Evolutionary conservation across 2,797 vertebrate species (phyloP).

Genomic region (Otolemur crassicaudatus): DNA sequence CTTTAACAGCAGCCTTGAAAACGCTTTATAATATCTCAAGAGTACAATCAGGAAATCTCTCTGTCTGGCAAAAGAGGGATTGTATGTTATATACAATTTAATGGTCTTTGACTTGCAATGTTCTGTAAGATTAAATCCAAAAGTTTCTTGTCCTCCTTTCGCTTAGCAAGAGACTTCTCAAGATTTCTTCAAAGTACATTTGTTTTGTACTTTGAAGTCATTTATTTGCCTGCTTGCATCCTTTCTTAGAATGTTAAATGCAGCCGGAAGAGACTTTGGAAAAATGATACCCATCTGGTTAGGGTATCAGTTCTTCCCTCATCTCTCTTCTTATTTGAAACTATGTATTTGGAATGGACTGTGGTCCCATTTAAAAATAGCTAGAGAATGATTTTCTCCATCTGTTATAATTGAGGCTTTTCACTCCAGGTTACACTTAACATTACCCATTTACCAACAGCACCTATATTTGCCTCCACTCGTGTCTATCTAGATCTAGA

Average conservation of each 20-base stretch:
- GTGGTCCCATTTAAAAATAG: not conserved
- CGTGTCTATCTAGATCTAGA: not conserved
- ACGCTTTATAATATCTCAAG: slow-evolving; percentile 84
- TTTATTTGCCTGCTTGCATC: slow-evolving; percentile 53
- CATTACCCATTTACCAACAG: not conserved
- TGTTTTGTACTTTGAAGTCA: slow-evolving; percentile 39
- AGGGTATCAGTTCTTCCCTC: slow-evolving; percentile 11
- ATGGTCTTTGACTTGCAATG: slow-evolving; percentile 65
- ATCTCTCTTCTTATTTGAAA: slow-evolving; percentile 21
- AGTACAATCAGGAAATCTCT: slow-evolving; percentile 70
- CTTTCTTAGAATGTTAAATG: slow-evolving; percentile 63
- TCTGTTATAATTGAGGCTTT: not conserved
- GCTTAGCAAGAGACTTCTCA: slow-evolving; percentile 54
- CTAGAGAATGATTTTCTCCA: not conserved
- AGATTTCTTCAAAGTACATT: slow-evolving; percentile 50
- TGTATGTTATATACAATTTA: slow-evolving; percentile 62
- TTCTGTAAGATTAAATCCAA: slow-evolving; percentile 68
- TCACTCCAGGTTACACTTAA: not conserved
- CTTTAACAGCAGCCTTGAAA: slow-evolving; percentile 82
- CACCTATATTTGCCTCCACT: not conserved
- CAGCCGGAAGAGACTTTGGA: slow-evolving; percentile 46
- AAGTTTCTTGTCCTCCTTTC: slow-evolving; percentile 62
- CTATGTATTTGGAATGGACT: slow-evolving; percentile 19
- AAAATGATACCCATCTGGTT: slow-evolving; percentile 26
- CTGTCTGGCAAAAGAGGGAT: slow-evolving; percentile 74